Evolutionary conservation across 2,888 invertebrate species (phyloP).

Genomic region (Napeogenes inachia): DNA sequence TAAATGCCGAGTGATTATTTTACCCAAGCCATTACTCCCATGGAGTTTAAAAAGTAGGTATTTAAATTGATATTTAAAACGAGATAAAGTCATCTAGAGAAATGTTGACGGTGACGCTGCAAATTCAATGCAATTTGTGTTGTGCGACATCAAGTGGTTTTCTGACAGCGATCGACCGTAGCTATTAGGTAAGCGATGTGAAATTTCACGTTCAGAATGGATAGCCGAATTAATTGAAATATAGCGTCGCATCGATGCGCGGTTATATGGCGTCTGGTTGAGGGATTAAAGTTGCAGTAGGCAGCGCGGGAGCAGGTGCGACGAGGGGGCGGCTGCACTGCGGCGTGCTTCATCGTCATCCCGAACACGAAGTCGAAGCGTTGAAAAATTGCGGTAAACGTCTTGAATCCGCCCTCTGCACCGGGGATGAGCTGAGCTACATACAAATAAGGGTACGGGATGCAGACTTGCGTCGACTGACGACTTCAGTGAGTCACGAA

Average conservation of each 20-base stretch:
- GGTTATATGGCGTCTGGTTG: slow-evolving; percentile 51
- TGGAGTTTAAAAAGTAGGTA: not conserved
- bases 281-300: slow-evolving; percentile 71
- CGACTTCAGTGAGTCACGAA: slow-evolving; percentile 24
- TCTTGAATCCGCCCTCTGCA: slow-evolving; percentile 62
- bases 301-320: slow-evolving; percentile 62
- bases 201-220: slow-evolving; percentile 62
- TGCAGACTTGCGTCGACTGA: slow-evolving; percentile 25
- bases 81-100: slow-evolving; percentile 27
- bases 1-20: slow-evolving; percentile 48
- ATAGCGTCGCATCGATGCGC: slow-evolving; percentile 68
- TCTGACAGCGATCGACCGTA: slow-evolving; percentile 34
- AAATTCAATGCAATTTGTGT: slow-evolving; percentile 30
- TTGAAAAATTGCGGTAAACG: slow-evolving; percentile 73
- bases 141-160: slow-evolving; percentile 40
- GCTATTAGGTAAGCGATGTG: slow-evolving; percentile 59
- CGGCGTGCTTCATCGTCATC: slow-evolving; percentile 58
- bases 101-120: slow-evolving; percentile 25
- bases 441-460: slow-evolving; percentile 63
- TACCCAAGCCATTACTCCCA: slow-evolving; percentile 32
- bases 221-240: slow-evolving; percentile 75
- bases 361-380: slow-evolving; percentile 66
- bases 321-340: slow-evolving; percentile 40
- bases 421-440: slow-evolving; percentile 56
- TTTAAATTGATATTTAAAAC: slow-evolving; percentile 11